These are phyloP conservation scores for Cydia fagiglandana DNA, from an alignment of 1,140 invertebrate species.

Conservation along the genomic window DNA sequence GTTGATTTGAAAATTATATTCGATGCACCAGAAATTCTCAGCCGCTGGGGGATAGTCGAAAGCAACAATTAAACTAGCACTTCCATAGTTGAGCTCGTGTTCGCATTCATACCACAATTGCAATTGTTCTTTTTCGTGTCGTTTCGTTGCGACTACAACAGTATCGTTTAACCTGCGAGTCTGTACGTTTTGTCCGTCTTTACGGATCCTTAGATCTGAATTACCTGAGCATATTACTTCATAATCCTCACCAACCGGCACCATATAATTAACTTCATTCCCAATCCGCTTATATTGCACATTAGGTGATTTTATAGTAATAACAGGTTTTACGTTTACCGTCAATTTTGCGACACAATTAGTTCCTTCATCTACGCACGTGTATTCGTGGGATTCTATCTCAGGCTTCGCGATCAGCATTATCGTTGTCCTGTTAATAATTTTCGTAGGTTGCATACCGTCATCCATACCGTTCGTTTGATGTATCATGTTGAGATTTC, in stretches of 20 bases:
- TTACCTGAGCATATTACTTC: background rate
- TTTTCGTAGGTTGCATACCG: background rate
- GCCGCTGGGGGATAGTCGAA: background rate
- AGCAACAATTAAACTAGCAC: background rate
- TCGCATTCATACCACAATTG: constrained; percentile 9
- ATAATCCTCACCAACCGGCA: background rate
- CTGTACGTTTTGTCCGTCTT: background rate
- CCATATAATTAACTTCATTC: background rate
- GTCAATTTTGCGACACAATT: background rate
- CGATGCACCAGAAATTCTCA: background rate
- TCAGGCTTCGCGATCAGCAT: background rate
- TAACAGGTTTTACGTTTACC: background rate
- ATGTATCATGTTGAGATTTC: background rate
- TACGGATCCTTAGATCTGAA: background rate
- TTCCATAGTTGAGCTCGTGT: background rate
- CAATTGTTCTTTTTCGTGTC: constrained; percentile 1
- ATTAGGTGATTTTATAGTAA: background rate
- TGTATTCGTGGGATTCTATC: background rate
- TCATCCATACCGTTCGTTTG: background rate
- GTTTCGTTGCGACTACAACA: background rate
- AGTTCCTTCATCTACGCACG: background rate
- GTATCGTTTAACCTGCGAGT: background rate
- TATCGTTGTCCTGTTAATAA: constrained; percentile 1
- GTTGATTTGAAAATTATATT: background rate
- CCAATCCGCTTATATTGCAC: background rate